Percentiles rank a stretch among this genome's conserved stretches.
These are phyloP conservation scores for Sebastes glaucus DNA, from an alignment of 2,797 vertebrate genomes.

Conservation along the genomic window DNA sequence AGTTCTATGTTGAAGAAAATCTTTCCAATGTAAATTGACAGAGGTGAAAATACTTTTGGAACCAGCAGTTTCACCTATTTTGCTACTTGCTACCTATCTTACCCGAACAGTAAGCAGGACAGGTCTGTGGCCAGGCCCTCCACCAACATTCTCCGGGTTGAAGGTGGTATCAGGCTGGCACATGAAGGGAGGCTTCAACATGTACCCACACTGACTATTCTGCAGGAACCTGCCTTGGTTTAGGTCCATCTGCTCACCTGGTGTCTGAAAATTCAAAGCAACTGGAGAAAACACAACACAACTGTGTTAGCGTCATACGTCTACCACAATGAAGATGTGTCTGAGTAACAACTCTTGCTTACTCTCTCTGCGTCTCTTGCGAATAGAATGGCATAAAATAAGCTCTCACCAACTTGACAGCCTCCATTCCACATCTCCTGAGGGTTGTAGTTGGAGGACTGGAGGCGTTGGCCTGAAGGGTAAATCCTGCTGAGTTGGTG, in stretches of 20 bases:
- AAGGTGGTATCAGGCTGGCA: slow-evolving; percentile 76
- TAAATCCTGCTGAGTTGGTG: slow-evolving; percentile 89
- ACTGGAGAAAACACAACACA: slow-evolving; percentile 74
- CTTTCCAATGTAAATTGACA: neutral
- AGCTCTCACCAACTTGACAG: slow-evolving; percentile 91
- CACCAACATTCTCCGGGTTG: slow-evolving; percentile 84
- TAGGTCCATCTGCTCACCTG: slow-evolving; percentile 92
- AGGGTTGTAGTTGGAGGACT: slow-evolving; percentile 95
- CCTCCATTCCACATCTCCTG: slow-evolving; percentile 97
- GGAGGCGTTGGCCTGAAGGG: slow-evolving; percentile 88
- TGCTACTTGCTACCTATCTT: slow-evolving; percentile 13
- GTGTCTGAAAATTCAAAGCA: slow-evolving; percentile 96
- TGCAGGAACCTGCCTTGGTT: slow-evolving; percentile 90
- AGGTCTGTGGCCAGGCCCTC: slow-evolving; percentile 75
- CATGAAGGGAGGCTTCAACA: slow-evolving; percentile 89
- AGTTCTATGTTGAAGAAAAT: neutral
- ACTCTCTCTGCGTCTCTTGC: neutral
- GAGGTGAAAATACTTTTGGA: no score
- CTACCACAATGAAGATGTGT: neutral
- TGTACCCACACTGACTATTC: slow-evolving; percentile 89
- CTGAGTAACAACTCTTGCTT: neutral
- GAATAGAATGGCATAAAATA: neutral
- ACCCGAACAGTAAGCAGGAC: slow-evolving; percentile 86
- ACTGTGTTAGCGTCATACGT: neutral
- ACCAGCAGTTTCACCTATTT: neutral